Evolutionary conservation across 2,113 vertebrate species (phyloP), one percentile per base, ranked within the genome.

Genomic region (Tringa solitaria): DNA sequence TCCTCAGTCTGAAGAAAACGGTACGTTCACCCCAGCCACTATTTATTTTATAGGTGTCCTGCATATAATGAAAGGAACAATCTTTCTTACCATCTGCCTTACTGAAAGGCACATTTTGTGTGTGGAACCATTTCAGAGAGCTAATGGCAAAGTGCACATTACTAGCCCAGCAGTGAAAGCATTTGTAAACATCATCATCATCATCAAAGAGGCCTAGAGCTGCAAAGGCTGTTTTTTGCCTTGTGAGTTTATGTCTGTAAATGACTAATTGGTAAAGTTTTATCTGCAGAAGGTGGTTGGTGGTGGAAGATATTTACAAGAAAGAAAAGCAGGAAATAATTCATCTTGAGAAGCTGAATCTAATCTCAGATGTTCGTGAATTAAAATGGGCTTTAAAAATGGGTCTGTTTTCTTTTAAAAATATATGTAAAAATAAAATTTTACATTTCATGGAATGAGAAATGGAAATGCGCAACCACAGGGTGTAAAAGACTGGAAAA

Each of bases 241-340:
- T 95, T 95, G 94, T 90, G 91, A 96, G 95, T 92, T 94, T 97
- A 97, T 91, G 96, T 97, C 97, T 97, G 90, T 94, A 96, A 97
- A 97, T 97, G 97, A 97, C 97, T 97, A 97, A 97, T 97, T 97
- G 97, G 96, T 94, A 87, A 97, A 97, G 95, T 95, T 97, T 97
- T 97, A 97, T 97, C 97, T 96, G 91, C 95, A 97, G 96, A 96
- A 97, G 97, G 95, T 97, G 93, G 95, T 97, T 96, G 97, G 74
- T 93, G 95, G 95, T 92, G 74, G 95, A 95, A 95, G 96, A 95
- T 95, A 97, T 97, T 97, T 97, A 97, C 97, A 97, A 95, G 91
- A 97, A 89, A 96, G 97, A 89, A 96, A 97, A 97, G 97, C 97
- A 97, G 97, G 97, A 97, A 97, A 97, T 97, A 97, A 97, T 97